These are phyloP conservation scores for Noctuana brunneofusca DNA, from an alignment of 2,888 invertebrate species.

Conservation along the genomic window DNA sequence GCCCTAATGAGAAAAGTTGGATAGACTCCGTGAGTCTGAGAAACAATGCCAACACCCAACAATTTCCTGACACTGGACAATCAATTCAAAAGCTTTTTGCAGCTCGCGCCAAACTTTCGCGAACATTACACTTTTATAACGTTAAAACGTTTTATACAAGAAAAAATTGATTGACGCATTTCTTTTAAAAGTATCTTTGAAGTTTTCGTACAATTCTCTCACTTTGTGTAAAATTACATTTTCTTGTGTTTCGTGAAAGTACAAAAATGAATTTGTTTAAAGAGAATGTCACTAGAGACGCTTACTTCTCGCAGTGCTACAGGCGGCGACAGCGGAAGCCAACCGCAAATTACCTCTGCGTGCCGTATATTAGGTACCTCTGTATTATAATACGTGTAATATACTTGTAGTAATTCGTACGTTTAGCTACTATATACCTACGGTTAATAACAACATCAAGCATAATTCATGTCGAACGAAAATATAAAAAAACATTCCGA, in stretches of 20 bases:
- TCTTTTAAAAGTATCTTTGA: constrained; percentile 29
- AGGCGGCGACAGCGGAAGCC: constrained; percentile 21
- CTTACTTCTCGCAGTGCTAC: constrained; percentile 40
- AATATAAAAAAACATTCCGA: too few species aligned
- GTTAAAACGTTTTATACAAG: constrained; percentile 53
- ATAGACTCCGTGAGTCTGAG: constrained; percentile 64
- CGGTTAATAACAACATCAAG: too few species aligned
- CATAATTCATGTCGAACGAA: too few species aligned
- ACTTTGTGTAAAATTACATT: constrained; percentile 19
- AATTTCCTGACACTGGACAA: constrained; percentile 75
- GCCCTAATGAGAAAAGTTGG: constrained; percentile 78
- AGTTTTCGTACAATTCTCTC: constrained; percentile 29
- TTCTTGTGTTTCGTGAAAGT: constrained; percentile 20
- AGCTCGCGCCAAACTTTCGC: constrained; percentile 51
- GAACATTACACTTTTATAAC: constrained; percentile 59
- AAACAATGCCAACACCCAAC: constrained; percentile 72
- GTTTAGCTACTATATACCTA: too few species aligned
- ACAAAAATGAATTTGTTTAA: constrained; percentile 46
- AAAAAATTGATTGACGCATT: constrained; percentile 41
- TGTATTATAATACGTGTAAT: constrained; percentile 40
- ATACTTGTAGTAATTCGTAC: too few species aligned
- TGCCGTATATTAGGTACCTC: constrained; percentile 1
- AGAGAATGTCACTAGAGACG: neutral
- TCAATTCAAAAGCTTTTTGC: constrained; percentile 76
- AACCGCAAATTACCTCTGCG: constrained; percentile 6